Evolutionary conservation across 2,113 vertebrate genomes (phyloP).

Genomic region (Saccopteryx leptura): DNA sequence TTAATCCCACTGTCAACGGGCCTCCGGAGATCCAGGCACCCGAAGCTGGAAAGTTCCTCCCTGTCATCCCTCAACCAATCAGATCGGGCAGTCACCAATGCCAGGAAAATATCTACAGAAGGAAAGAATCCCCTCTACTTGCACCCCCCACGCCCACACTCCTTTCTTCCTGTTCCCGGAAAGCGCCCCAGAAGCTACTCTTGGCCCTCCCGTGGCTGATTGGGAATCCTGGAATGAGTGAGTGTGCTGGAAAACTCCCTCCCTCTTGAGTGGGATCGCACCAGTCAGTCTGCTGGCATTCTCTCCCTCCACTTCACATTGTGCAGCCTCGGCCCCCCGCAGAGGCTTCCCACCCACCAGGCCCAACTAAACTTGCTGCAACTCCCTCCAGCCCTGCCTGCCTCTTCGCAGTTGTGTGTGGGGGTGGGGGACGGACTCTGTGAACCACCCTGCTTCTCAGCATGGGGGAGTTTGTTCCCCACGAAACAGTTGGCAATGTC

Average conservation of each 20-base stretch:
- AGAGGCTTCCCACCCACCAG: slow-evolving; percentile 10
- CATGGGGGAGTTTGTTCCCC: not conserved
- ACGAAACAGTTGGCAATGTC: not conserved
- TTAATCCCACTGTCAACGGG: not conserved
- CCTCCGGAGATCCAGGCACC: slow-evolving; percentile 40
- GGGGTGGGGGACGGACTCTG: not conserved
- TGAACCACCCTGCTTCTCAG: not conserved
- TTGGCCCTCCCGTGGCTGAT: slow-evolving; percentile 50
- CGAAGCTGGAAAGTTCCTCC: slow-evolving; percentile 47
- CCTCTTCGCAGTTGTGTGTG: slow-evolving; percentile 2
- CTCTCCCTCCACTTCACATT: slow-evolving; percentile 22
- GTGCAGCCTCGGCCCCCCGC: slow-evolving; percentile 34
- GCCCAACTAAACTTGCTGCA: slow-evolving; percentile 50
- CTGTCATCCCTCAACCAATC: slow-evolving; percentile 47
- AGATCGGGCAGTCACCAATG: not conserved
- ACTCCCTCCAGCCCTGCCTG: slow-evolving; percentile 3
- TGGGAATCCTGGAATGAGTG: slow-evolving; percentile 70
- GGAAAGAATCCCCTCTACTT: slow-evolving; percentile 71
- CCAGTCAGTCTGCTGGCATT: slow-evolving; percentile 57
- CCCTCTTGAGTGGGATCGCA: slow-evolving; percentile 60
- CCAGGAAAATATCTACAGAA: slow-evolving; percentile 80
- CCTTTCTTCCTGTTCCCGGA: slow-evolving; percentile 62
- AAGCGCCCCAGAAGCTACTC: slow-evolving; percentile 60
- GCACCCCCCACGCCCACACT: not conserved
- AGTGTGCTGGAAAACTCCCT: slow-evolving; percentile 71